Evolutionary conservation across 2,888 invertebrate genomes (phyloP), one percentile per base, ranked within the genome.

Genomic region (Lepidochrysops patricia): DNA sequence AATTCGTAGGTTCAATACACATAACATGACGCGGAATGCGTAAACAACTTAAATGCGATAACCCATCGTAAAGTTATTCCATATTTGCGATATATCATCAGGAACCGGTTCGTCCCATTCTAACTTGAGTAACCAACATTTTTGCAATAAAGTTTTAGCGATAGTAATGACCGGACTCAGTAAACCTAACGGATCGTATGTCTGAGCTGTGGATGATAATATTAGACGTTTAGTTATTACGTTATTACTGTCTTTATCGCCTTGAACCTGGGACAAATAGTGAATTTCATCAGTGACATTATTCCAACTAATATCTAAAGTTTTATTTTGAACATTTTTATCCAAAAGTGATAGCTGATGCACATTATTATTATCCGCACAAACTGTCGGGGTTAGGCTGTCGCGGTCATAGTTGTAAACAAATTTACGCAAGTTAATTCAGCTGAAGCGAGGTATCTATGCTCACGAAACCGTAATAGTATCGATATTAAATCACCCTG

Each of bases 101-200:
- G 26, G 5, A 23, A 26, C 23, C n/a, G 25, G 54, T 26, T 57
- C 43, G 37, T 57, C 57, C 57, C 48, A 57, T 4, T n/a, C 13
- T 1, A 43, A 13, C 27, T 57, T 57, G 4, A 37, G 12, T 23
- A 43, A 26, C 37, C 57, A 57, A 7, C 35, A 15, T 26, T 57
- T 26, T 59, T 67, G 67, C 5, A 70, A 62, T 26, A 67, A 43
- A 6, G 67, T 61, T 60, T 70, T 71, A 12, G 60, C 61, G 6
- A 57, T 1, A 25, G 65, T 63, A 4, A 65, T 64, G 5, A 57
- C 52, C 1, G 68, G 67, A 27, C 61, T 56, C 49, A 71, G 26
- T 6, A 66, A 64, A 1, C 67, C 68, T 9, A 68, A 43, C 2
- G 71, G 68, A 27, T 69, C 68, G 49, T 62, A 70, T 0, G 70